Evolutionary conservation across 2,888 invertebrate genomes (phyloP).

Genomic region (Drosophila anomelani): DNA sequence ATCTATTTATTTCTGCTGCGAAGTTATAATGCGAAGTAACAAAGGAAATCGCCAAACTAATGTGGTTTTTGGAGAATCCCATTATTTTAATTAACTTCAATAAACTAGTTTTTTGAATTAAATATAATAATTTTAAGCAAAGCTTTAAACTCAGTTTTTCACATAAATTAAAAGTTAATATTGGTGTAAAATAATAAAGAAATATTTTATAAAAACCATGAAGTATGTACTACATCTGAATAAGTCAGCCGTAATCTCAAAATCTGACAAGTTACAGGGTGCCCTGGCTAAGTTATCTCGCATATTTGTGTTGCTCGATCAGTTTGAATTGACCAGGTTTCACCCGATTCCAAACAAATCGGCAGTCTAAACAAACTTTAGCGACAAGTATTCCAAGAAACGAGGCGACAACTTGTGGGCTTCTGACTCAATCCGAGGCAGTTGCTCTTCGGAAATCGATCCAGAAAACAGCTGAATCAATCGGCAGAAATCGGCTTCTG

Average conservation of each 20-base stretch:
- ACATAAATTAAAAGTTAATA: too few relatives aligned
- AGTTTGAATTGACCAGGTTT: not conserved
- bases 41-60: not conserved
- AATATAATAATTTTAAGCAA: too few relatives aligned
- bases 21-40: too few relatives aligned
- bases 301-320: not conserved
- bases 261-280: not conserved
- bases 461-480: conserved; percentile 49
- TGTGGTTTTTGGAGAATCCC: not conserved
- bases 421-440: conserved; percentile 30
- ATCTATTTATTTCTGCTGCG: too few relatives aligned
- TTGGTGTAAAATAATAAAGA: too few relatives aligned
- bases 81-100: not conserved
- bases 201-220: not conserved
- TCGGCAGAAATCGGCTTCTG: conserved; percentile 8
- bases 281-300: not conserved
- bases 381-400: conserved; percentile 26
- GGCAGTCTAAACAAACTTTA: conserved; percentile 16
- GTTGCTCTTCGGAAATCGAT: conserved; percentile 9
- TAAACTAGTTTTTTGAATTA: too few relatives aligned
- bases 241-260: not conserved
- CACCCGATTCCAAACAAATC: conserved; percentile 20
- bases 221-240: not conserved
- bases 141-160: too few relatives aligned
- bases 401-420: conserved; percentile 13